Evolutionary conservation across 2,888 invertebrate genomes (phyloP).

Genomic region (Leptinotarsa tumamoca): DNA sequence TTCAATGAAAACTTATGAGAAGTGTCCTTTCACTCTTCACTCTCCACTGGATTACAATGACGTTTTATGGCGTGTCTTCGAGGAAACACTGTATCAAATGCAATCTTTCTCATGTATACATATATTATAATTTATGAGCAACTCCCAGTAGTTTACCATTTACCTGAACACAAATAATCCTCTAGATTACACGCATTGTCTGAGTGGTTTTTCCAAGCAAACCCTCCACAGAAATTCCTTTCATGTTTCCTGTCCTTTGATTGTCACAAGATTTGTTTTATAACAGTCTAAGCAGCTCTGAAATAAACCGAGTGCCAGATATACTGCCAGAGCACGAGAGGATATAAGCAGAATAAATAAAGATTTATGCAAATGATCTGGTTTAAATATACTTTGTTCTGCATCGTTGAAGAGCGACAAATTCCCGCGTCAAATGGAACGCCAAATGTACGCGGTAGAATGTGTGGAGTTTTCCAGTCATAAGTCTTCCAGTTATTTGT

Average conservation of each 20-base stretch:
- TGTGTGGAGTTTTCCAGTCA: constrained; percentile 13
- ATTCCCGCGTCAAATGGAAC: constrained; percentile 20
- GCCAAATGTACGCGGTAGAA: constrained; percentile 17
- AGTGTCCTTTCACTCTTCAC: too few species aligned
- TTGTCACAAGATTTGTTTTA: constrained; percentile 24
- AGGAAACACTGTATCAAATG: too few species aligned
- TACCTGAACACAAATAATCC: constrained; percentile 14
- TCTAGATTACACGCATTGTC: constrained; percentile 20
- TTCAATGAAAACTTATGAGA: too few species aligned
- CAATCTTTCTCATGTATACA: too few species aligned
- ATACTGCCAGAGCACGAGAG: neutral
- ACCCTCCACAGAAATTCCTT: constrained; percentile 3
- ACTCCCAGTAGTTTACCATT: neutral
- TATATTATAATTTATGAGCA: neutral
- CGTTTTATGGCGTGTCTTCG: too few species aligned
- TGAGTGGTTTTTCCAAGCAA: constrained; percentile 5
- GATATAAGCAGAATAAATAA: constrained; percentile 21
- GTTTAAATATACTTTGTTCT: constrained; percentile 28
- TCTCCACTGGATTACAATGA: too few species aligned
- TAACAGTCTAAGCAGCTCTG: constrained; percentile 15
- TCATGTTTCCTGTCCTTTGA: constrained; percentile 24
- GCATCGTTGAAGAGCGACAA: constrained; percentile 28
- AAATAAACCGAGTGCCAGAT: constrained; percentile 18
- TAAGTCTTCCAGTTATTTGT: constrained; percentile 12
- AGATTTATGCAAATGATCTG: constrained; percentile 23